phyloP scores from a whole-genome alignment of 2,113 vertebrate species.

The Brachypodius melanocephalos region DNA sequence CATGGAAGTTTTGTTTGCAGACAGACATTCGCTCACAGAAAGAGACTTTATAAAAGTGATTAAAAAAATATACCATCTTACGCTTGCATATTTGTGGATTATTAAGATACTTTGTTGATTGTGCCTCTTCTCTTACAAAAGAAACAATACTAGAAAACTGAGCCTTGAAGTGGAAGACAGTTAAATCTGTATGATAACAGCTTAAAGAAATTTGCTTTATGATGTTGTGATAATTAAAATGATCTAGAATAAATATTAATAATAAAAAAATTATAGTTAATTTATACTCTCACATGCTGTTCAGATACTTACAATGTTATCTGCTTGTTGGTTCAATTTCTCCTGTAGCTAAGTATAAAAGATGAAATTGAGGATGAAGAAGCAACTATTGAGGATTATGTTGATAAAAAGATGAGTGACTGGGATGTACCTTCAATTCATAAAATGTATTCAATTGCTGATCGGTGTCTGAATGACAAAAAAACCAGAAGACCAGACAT shows the following conservation, averaged over 20 bases:
- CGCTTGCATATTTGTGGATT: background rate
- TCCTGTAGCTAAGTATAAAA: slow-evolving; percentile 84
- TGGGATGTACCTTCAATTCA: slow-evolving; percentile 74
- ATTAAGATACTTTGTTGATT: background rate
- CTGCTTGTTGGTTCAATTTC: background rate
- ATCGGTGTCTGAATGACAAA: slow-evolving; percentile 84
- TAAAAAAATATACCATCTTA: background rate
- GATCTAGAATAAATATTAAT: background rate
- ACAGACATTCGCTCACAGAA: background rate
- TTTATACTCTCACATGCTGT: background rate
- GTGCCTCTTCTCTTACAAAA: background rate
- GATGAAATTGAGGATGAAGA: slow-evolving; percentile 94
- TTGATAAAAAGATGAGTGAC: slow-evolving; percentile 85
- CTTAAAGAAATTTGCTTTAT: background rate
- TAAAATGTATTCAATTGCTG: slow-evolving; percentile 81
- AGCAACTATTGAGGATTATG: slow-evolving; percentile 83
- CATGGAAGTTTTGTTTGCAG: background rate
- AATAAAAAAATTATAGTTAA: background rate
- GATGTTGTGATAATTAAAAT: background rate
- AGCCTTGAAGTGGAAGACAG: background rate
- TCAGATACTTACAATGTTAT: background rate
- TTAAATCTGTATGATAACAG: background rate
- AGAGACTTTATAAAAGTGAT: background rate
- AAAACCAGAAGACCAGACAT: slow-evolving; percentile 86
- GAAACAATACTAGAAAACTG: background rate